Percentiles rank a stretch among this genome's conserved stretches.
phyloP scores from a whole-genome alignment of 2,113 vertebrate species.

The Atlantisia rogersi region DNA sequence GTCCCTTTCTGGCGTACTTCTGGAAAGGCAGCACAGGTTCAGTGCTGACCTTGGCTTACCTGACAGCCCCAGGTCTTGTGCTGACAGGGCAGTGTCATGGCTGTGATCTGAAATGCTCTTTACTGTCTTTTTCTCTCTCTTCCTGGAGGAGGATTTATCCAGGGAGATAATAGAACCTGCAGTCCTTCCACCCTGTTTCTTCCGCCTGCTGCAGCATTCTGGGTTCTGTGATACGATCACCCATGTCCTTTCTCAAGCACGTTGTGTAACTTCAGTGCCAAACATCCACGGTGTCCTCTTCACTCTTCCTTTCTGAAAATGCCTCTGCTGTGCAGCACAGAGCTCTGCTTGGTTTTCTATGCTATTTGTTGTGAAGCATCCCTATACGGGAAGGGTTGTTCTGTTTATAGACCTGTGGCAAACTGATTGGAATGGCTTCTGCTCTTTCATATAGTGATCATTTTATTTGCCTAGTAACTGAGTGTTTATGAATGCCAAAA shows the following conservation, averaged over 20 bases:
- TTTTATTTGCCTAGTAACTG: neutral
- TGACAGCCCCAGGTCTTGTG: neutral
- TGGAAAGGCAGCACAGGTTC: neutral
- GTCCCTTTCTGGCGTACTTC: neutral
- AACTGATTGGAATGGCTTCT: neutral
- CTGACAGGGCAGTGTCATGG: neutral
- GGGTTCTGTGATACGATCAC: neutral
- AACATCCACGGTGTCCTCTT: neutral
- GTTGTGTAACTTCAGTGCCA: neutral
- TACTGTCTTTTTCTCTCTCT: neutral
- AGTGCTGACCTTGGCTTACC: constrained; percentile 19
- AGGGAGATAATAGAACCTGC: neutral
- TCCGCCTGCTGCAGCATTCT: neutral
- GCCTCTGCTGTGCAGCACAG: neutral
- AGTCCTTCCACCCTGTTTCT: neutral
- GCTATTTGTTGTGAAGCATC: neutral
- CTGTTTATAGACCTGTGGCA: neutral
- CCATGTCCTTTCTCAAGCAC: neutral
- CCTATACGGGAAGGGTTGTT: neutral
- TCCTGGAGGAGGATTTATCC: neutral
- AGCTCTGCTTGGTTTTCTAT: neutral
- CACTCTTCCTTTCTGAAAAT: neutral
- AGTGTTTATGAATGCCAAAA: neutral
- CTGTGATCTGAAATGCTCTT: constrained; percentile 2
- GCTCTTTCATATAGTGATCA: neutral